A percentile compares a stretch with the other conserved stretches of the same genome.
These are phyloP conservation scores for Penaeus monodon DNA, from an alignment of 2,888 invertebrate species.

Conservation along the genomic window DNA sequence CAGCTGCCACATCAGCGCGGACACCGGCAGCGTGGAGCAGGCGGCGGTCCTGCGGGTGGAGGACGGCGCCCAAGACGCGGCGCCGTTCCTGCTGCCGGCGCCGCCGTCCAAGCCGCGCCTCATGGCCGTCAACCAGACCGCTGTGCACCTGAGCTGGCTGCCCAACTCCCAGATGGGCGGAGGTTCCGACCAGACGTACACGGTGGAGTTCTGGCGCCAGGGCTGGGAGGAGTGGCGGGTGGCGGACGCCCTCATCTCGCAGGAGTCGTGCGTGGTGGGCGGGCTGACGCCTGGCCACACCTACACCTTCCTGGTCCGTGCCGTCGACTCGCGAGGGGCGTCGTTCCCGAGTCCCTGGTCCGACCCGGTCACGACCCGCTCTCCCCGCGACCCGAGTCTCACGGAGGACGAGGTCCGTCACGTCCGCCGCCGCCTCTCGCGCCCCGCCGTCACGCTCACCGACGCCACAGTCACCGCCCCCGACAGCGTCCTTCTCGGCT, in stretches of 20 bases:
- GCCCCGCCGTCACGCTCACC: slow-evolving; percentile 75
- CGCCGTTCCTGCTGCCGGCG: slow-evolving; percentile 80
- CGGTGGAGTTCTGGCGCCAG: slow-evolving; percentile 73
- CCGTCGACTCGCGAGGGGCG: slow-evolving; percentile 39
- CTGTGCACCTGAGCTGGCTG: slow-evolving; percentile 86
- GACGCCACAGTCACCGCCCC: slow-evolving; percentile 79
- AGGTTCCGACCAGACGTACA: slow-evolving; percentile 78
- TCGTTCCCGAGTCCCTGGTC: slow-evolving; percentile 57
- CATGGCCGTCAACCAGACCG: slow-evolving; percentile 77
- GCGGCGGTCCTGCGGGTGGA: slow-evolving; percentile 77
- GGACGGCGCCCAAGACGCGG: slow-evolving; percentile 73
- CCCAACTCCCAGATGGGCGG: slow-evolving; percentile 76
- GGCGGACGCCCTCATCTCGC: slow-evolving; percentile 29
- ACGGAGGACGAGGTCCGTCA: slow-evolving; percentile 12
- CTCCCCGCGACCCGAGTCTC: slow-evolving; percentile 1
- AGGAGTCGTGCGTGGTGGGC: slow-evolving; percentile 75
- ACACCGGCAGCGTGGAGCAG: slow-evolving; percentile 85
- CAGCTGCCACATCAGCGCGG: slow-evolving; percentile 86
- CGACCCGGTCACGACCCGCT: slow-evolving; percentile 29
- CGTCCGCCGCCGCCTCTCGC: slow-evolving; percentile 26
- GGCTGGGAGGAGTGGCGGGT: slow-evolving; percentile 49
- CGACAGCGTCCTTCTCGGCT: slow-evolving; percentile 83
- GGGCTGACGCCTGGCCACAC: slow-evolving; percentile 83
- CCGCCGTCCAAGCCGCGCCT: slow-evolving; percentile 84
- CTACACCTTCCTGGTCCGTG: slow-evolving; percentile 79